Evolutionary conservation across 2,888 invertebrate species (phyloP), one percentile per base, ranked within the genome.

Genomic region (Volucella inanis): DNA sequence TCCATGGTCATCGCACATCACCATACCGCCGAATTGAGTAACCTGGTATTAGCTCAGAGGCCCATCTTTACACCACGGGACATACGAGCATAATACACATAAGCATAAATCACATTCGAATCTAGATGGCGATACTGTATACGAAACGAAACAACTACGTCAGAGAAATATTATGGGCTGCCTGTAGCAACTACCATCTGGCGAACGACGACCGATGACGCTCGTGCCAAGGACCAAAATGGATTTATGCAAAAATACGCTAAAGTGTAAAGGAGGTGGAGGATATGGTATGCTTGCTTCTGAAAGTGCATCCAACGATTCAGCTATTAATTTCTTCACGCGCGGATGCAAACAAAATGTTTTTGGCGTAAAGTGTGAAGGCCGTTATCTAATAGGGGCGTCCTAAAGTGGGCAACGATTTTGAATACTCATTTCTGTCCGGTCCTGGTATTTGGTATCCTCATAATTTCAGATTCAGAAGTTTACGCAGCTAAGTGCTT

Each of bases 81-180:
- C 68, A 57, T 64, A 75, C 55, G 47, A 14, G 6, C 55, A 49
- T 45, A 68, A 67, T 49, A 61, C 68, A 79, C 70, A 77, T 41
- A 70, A 59, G 47, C 68, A 79, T 83, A 83, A 83, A 83, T 83
- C 79, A 83, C 72, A 78, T 83, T 78, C 79, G 83, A 83, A 79
- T 79, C 62, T 22, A 57, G 59, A 76, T 50, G 49, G 57, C 62
- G 72, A 78, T 62, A 78, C 72, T 55, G 41, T 50, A 65, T 59
- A 65, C 57, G 22, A 47, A 39, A 14, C 64, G 39, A 39, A 39
- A 14, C 62, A 45, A 15, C 10, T 59, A 59, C 41, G 14, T 15
- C 62, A 2, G 31, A 38, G 52, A n/a, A 52, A 52, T 52, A 18
- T 15, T 54, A 49, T 49, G 57, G 65, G 49, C 6, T 31, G 31